phyloP scores from a whole-genome alignment of 2,888 invertebrate species.

The Stenchaetothrips biformis region DNA sequence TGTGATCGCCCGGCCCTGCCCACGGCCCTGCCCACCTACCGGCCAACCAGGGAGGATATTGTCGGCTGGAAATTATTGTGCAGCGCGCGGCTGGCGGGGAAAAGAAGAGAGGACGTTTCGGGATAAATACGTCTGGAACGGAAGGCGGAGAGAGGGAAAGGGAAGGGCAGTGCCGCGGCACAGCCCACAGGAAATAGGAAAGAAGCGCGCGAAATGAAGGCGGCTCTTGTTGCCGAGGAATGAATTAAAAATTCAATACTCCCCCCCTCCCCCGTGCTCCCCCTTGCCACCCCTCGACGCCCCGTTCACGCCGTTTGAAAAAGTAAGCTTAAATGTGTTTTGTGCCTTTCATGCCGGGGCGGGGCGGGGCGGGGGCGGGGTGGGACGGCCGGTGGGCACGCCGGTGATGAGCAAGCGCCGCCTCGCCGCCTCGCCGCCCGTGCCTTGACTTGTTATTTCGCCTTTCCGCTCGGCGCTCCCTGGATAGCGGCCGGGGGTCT shows the following conservation, averaged over 20 bases:
- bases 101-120: constrained; percentile 14
- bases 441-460: too few species aligned
- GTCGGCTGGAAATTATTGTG: constrained; percentile 20
- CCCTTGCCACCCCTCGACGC: background rate
- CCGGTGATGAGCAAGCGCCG: too few species aligned
- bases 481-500: too few species aligned
- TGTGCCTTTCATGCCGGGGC: too few species aligned
- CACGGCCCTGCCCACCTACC: background rate
- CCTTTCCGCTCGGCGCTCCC: too few species aligned
- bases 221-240: constrained; percentile 15
- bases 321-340: too few species aligned
- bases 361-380: too few species aligned
- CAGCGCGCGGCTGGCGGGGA: background rate
- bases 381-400: too few species aligned
- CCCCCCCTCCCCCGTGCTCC: background rate
- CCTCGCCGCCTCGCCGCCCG: too few species aligned
- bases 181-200: constrained; percentile 14
- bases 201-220: constrained; percentile 15
- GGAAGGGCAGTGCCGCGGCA: background rate
- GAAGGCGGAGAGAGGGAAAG: background rate
- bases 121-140: constrained; percentile 11
- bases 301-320: too few species aligned
- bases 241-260: constrained; percentile 22
- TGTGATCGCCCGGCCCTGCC: background rate
- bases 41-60: background rate